phyloP scores from a whole-genome alignment of 2,113 vertebrate genomes.

The Xenus cinereus region DNA sequence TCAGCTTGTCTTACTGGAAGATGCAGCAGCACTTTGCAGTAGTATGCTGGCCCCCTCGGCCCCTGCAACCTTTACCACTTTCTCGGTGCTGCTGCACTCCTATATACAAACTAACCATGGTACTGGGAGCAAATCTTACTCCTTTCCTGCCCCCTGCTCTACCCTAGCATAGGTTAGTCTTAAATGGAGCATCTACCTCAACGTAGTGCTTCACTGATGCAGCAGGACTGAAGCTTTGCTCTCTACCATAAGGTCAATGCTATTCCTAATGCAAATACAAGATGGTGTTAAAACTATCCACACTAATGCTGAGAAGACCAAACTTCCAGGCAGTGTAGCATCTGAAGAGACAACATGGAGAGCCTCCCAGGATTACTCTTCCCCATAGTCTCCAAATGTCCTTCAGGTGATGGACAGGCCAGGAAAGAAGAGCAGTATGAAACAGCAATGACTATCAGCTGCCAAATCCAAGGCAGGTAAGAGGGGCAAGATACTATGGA shows the following conservation, averaged over 20 bases:
- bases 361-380: background rate
- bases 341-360: background rate
- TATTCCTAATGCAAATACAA: background rate
- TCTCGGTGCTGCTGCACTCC: background rate
- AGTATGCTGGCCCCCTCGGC: rapidly evolving
- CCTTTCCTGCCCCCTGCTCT: background rate
- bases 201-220: background rate
- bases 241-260: rapidly evolving
- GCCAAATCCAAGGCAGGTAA: background rate
- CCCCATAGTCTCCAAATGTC: background rate
- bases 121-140: background rate
- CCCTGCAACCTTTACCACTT: background rate
- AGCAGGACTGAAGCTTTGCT: background rate
- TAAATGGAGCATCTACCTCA: rapidly evolving
- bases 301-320: background rate
- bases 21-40: background rate
- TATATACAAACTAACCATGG: background rate
- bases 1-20: background rate
- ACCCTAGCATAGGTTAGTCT: background rate
- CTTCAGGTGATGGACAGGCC: background rate
- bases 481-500: rapidly evolving
- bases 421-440: background rate
- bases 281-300: background rate
- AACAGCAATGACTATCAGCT: background rate
- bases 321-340: background rate